Percentiles rank a stretch among this genome's conserved stretches.
Conservation (phyloP, 2,888 invertebrate genomes). For the Bruchidius siliquastri region DNA sequence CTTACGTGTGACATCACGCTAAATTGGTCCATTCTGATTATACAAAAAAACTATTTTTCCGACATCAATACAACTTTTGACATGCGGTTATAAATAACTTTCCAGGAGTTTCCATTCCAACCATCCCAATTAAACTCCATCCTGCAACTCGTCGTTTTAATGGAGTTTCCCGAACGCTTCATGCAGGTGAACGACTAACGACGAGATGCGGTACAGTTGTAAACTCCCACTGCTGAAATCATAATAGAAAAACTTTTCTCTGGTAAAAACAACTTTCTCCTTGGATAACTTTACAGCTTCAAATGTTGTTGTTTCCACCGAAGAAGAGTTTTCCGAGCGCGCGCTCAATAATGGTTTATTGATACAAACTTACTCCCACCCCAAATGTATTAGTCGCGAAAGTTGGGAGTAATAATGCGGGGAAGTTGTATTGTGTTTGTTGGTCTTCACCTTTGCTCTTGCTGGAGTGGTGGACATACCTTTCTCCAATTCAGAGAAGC, state of each 20-base stretch:
- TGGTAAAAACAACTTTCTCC: neutral
- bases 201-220: neutral
- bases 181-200: neutral
- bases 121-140: too few relatives aligned
- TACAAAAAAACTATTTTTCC: too few relatives aligned
- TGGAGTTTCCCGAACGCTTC: neutral
- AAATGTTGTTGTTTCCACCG: neutral
- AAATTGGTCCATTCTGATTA: too few relatives aligned
- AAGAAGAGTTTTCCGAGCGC: neutral
- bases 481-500: too few relatives aligned
- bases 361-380: neutral
- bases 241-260: neutral
- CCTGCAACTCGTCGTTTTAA: too few relatives aligned
- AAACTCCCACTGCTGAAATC: neutral
- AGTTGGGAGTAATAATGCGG: neutral
- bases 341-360: neutral
- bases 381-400: neutral
- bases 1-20: too few relatives aligned
- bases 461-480: too few relatives aligned
- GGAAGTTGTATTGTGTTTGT: neutral
- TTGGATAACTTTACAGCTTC: neutral
- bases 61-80: too few relatives aligned
- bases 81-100: too few relatives aligned
- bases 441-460: neutral
- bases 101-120: too few relatives aligned